Evolutionary conservation across 2,113 vertebrate species (phyloP).

Genomic region (Oreotrochilus melanogaster): DNA sequence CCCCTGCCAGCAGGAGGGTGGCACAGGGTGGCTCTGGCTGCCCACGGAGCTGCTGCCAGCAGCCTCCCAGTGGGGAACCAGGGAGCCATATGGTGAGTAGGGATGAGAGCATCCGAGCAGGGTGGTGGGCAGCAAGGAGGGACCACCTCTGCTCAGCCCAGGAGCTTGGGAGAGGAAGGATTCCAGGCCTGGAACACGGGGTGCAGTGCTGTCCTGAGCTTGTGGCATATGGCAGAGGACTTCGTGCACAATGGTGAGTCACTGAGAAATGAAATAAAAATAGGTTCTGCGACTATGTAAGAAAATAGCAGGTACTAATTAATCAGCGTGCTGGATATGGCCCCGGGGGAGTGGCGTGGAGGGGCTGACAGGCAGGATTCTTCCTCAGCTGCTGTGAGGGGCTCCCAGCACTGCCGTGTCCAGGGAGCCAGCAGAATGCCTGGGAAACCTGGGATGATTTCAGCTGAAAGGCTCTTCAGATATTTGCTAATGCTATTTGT

Average conservation of each 20-base stretch:
- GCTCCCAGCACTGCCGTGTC: neutral
- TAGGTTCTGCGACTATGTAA: conserved; percentile 10
- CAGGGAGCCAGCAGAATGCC: neutral
- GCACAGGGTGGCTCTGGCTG: conserved; percentile 23
- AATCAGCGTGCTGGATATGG: conserved; percentile 1
- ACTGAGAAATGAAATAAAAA: conserved; percentile 33
- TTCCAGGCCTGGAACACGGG: conserved; percentile 64
- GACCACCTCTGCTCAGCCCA: conserved; percentile 29
- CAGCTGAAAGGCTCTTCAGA: conserved; percentile 11
- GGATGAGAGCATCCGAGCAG: conserved; percentile 56
- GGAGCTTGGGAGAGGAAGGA: conserved; percentile 60
- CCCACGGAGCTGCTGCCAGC: conserved; percentile 68
- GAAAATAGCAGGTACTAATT: conserved; percentile 37
- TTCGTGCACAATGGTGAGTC: conserved; percentile 30
- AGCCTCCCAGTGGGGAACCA: conserved; percentile 30
- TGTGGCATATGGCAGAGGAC: conserved; percentile 50
- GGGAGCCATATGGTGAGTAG: conserved; percentile 64
- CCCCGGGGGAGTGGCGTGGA: neutral
- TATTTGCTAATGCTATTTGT: conserved; percentile 41
- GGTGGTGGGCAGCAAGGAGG: conserved; percentile 55
- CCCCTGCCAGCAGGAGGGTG: neutral
- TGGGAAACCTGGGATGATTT: neutral
- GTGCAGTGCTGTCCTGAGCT: conserved; percentile 65
- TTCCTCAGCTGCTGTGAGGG: neutral
- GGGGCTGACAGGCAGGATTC: neutral